Conservation (phyloP, 2,888 invertebrate genomes). For the Imbricaverruca yamaguchii region DNA sequence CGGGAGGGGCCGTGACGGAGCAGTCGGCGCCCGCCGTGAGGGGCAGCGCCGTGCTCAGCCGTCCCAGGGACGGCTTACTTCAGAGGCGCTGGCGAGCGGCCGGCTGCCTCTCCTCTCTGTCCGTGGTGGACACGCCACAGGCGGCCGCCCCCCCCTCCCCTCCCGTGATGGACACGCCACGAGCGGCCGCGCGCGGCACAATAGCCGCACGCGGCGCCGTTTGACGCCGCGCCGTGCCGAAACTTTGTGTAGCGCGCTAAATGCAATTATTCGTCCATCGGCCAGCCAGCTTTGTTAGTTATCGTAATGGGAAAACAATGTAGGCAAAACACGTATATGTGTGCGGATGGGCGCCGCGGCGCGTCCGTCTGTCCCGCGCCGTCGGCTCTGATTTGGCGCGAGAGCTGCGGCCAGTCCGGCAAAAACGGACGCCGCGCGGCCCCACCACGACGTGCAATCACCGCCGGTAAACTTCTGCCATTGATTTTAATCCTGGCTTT, state of each 20-base stretch:
- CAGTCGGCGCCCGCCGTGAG: no score
- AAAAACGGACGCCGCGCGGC: background rate
- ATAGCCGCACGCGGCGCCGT: background rate
- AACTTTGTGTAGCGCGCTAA: background rate
- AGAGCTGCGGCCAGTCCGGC: background rate
- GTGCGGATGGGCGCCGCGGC: background rate
- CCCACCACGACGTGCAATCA: no score
- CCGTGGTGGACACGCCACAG: no score
- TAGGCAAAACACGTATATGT: conserved; percentile 2
- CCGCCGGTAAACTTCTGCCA: background rate
- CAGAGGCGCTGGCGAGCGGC: no score
- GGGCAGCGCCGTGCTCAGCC: no score
- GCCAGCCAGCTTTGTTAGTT: background rate
- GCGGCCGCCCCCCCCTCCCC: no score
- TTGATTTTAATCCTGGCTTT: conserved; percentile 15
- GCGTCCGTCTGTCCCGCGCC: background rate
- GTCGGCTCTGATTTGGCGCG: background rate
- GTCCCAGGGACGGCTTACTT: no score
- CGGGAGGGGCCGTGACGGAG: no score
- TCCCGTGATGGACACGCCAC: no score
- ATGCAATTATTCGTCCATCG: background rate
- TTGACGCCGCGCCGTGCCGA: background rate
- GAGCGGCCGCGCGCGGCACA: no score
- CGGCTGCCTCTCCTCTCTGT: no score
- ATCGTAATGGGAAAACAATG: background rate